Evolutionary conservation across 2,888 invertebrate genomes (phyloP), one percentile per base, ranked within the genome.

Genomic region (Heliothis peltigera): DNA sequence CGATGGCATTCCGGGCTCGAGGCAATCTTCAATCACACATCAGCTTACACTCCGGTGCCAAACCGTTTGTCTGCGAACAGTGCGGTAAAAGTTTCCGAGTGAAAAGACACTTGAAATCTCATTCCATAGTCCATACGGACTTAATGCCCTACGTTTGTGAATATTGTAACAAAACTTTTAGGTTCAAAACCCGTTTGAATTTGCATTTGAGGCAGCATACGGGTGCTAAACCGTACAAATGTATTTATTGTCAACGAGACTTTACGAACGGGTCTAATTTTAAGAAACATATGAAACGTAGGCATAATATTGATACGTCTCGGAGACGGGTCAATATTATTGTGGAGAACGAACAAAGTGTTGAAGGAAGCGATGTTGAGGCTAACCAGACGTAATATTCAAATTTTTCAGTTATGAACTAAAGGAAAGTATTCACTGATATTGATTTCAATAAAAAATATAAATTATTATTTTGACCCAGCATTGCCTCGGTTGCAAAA

Each of bases 181-280:
- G 94, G 8, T 95, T 95, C 70, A 94, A 94, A 68, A 94, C 95
- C 0, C 81, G 94, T 7, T 79, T 95, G 0, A 94, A 94, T 54
- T 77, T 94, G 0, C 95, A 95, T 77, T 70, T 94, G 47, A 79
- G 95, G 8, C 95, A 94, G 46, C 95, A 95, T n/a, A 95, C 95
- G 0, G 95, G 95, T 0, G 93, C 92, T 0, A 94, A 94, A 42
- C 95, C 95, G 0, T 95, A 95, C 35, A 88, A 85, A 17, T 95
- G 95, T 85, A 63, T 89, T 0, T 90, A 89, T 19, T 95, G 95
- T 70, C 89, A 91, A 64, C 68, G 94, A 17, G 93, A 93, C 68
- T 95, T 95, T 18, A 94, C 94, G 0, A 95, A 95, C n/a, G 94
- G 95, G 0, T 95, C 94, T 0, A 95, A 94, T 81, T 92, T 84